Evolutionary conservation across 1,140 invertebrate genomes (phyloP).

Genomic region (Capitella teleta): DNA sequence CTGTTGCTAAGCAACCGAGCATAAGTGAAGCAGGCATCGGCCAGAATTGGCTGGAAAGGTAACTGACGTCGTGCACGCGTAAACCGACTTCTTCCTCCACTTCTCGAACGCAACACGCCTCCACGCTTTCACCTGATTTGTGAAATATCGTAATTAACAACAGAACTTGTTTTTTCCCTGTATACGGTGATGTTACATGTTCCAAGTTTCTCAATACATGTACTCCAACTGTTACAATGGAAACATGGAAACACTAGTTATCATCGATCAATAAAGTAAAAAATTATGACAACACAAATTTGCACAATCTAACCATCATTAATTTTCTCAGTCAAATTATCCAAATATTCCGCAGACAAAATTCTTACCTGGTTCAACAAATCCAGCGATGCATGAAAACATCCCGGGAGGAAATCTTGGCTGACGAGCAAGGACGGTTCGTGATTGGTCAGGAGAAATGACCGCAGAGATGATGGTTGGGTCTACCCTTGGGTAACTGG

Average conservation of each 20-base stretch:
- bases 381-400: conserved; percentile 52
- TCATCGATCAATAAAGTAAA: too few species aligned
- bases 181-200: too few species aligned
- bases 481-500: conserved; percentile 38
- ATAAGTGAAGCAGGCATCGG: conserved; percentile 50
- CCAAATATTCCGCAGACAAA: too few species aligned
- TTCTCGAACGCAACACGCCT: conserved; percentile 48
- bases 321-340: too few species aligned
- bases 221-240: too few species aligned
- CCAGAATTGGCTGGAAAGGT: conserved; percentile 50
- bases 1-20: conserved; percentile 46
- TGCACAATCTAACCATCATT: too few species aligned
- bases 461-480: conserved; percentile 51
- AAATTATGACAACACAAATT: too few species aligned
- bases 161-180: too few species aligned
- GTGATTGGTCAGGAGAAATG: conserved; percentile 39
- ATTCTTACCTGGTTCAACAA: conserved; percentile 49
- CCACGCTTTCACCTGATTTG: conserved; percentile 46
- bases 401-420: conserved; percentile 45
- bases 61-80: conserved; percentile 43
- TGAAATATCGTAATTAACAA: too few species aligned
- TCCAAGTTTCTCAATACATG: too few species aligned
- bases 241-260: too few species aligned
- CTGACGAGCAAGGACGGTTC: conserved; percentile 46
- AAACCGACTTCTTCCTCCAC: conserved; percentile 51